A percentile compares a stretch with the other conserved stretches of the same genome.
phyloP scores from a whole-genome alignment of 2,113 vertebrate genomes.

The Aepyceros melampus region DNA sequence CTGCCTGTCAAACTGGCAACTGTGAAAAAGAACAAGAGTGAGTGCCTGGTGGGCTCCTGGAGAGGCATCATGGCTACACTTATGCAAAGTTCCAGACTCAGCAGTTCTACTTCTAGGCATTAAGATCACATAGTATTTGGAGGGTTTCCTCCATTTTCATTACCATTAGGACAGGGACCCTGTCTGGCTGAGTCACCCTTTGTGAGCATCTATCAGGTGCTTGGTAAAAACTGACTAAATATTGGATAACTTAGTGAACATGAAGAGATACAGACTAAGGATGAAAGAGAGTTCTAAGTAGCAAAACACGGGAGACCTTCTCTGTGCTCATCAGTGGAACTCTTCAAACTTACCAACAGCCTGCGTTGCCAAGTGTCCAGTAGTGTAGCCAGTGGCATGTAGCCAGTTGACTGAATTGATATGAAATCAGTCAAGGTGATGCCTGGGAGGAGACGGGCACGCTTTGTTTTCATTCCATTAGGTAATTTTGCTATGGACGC shows the following conservation, averaged over 20 bases:
- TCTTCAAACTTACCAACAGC: neutral
- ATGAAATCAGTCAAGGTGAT: neutral
- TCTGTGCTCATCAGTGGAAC: neutral
- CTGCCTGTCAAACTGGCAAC: neutral
- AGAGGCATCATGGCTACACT: accelerated
- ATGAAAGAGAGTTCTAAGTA: neutral
- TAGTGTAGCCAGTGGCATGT: neutral
- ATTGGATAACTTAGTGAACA: neutral
- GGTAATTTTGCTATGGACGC: neutral
- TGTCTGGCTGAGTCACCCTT: neutral
- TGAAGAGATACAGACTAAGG: neutral
- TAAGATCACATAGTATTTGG: neutral
- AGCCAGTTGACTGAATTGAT: neutral
- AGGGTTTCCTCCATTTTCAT: neutral
- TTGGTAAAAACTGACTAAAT: neutral
- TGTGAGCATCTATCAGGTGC: neutral
- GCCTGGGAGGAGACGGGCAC: accelerated
- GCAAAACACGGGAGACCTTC: neutral
- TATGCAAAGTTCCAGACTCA: neutral
- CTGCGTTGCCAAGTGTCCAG: neutral
- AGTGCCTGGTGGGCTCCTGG: accelerated
- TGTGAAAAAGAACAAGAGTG: neutral
- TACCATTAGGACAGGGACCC: neutral
- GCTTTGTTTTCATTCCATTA: neutral
- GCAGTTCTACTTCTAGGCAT: neutral